These are phyloP conservation scores for Solenopsis fugax DNA, from an alignment of 1,140 invertebrate genomes.

Conservation along the genomic window DNA sequence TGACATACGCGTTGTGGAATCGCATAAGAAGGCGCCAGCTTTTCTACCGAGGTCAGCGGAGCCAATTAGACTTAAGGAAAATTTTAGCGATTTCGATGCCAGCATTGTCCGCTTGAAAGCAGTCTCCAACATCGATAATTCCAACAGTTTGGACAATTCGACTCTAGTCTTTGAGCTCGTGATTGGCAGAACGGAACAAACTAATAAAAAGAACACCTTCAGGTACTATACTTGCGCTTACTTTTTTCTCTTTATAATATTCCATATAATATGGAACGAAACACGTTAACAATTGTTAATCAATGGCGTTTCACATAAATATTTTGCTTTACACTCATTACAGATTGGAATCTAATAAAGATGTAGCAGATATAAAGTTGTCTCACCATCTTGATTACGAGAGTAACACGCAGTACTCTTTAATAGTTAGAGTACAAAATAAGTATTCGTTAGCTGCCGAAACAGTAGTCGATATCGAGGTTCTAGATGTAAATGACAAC, in stretches of 20 bases:
- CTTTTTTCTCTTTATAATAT: neutral
- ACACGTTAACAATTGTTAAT: neutral
- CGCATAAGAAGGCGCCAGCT: slow-evolving; percentile 94
- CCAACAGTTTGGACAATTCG: slow-evolving; percentile 91
- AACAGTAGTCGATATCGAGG: slow-evolving; percentile 91
- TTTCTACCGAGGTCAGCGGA: slow-evolving; percentile 88
- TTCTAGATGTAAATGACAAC: slow-evolving; percentile 95
- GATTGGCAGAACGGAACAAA: slow-evolving; percentile 93
- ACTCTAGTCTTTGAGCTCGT: slow-evolving; percentile 93
- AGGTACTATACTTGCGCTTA: slow-evolving; percentile 78
- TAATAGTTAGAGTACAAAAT: slow-evolving; percentile 94
- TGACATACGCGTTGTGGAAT: slow-evolving; percentile 94
- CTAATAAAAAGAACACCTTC: slow-evolving; percentile 93
- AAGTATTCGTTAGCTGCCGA: slow-evolving; percentile 93
- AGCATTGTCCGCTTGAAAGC: slow-evolving; percentile 91
- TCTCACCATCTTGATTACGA: slow-evolving; percentile 93
- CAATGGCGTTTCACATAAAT: neutral
- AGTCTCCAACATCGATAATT: slow-evolving; percentile 90
- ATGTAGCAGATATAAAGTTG: slow-evolving; percentile 91
- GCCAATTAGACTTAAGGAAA: slow-evolving; percentile 91
- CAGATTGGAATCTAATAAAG: slow-evolving; percentile 89
- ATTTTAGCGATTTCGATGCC: slow-evolving; percentile 90
- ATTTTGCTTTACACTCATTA: slow-evolving; percentile 53
- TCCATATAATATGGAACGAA: neutral
- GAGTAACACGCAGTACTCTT: slow-evolving; percentile 92